Conservation (phyloP, 2,113 vertebrate genomes). For the Triplophysa dalaica region DNA sequence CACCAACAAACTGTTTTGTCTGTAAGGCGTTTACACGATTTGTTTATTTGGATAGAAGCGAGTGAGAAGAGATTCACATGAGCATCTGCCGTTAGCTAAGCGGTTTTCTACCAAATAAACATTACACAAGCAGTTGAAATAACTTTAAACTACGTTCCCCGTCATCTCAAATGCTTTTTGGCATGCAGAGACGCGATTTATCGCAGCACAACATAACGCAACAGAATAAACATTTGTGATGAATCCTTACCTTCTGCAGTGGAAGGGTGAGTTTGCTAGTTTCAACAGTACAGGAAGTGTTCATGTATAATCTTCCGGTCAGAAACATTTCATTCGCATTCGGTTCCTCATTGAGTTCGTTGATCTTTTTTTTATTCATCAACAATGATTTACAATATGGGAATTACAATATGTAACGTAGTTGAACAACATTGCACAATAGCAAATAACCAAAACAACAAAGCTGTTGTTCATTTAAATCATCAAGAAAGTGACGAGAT, state of each 20-base stretch:
- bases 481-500: no score
- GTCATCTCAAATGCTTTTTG: neutral
- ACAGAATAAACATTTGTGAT: neutral
- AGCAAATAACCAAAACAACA: no score
- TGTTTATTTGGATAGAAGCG: neutral
- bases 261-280: conserved; percentile 77
- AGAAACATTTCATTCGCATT: neutral
- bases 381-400: no score
- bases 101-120: conserved; percentile 7
- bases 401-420: no score
- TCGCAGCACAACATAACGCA: neutral
- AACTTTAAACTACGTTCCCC: neutral
- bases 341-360: conserved; percentile 32
- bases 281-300: conserved; percentile 65
- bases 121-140: neutral
- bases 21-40: neutral
- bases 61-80: neutral
- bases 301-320: conserved; percentile 15
- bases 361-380: no score
- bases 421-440: no score
- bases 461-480: no score
- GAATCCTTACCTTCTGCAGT: conserved; percentile 61
- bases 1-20: neutral
- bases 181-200: neutral
- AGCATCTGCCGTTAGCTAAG: conserved; percentile 9